phyloP scores from a whole-genome alignment of 2,113 vertebrate genomes.

The Stictonetta naevosa region DNA sequence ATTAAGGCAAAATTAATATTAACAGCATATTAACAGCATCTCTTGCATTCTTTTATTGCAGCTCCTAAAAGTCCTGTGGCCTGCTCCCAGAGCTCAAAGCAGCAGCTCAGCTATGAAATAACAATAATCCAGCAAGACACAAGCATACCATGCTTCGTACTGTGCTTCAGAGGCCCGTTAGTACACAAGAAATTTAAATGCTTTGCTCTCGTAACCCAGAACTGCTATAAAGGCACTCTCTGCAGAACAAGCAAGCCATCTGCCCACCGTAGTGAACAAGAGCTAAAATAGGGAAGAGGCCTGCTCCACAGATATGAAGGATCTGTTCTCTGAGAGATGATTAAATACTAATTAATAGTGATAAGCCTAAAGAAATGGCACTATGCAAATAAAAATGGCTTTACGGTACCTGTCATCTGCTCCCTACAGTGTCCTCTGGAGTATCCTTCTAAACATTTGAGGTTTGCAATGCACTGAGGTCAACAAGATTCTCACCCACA shows the following conservation, averaged over 20 bases:
- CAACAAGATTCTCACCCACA: neutral
- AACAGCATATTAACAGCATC: neutral
- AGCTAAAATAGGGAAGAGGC: neutral
- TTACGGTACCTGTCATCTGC: neutral
- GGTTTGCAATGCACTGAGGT: neutral
- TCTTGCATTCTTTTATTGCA: neutral
- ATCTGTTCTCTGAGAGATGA: neutral
- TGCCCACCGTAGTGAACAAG: neutral
- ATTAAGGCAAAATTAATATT: neutral
- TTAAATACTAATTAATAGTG: conserved; percentile 18
- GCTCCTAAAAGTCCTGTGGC: neutral
- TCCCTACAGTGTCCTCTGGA: neutral
- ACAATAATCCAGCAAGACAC: neutral
- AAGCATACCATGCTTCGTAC: neutral
- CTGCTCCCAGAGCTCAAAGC: neutral
- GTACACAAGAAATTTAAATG: neutral
- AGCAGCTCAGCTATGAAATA: neutral
- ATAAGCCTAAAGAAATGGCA: neutral
- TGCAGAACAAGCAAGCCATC: neutral
- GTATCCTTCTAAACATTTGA: neutral
- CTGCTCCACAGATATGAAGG: neutral
- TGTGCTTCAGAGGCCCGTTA: neutral
- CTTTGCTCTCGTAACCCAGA: conserved; percentile 21
- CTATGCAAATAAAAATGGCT: neutral
- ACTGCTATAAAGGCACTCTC: neutral